Conservation (phyloP, 2,888 invertebrate genomes). For the Platycheirus rosarum region DNA sequence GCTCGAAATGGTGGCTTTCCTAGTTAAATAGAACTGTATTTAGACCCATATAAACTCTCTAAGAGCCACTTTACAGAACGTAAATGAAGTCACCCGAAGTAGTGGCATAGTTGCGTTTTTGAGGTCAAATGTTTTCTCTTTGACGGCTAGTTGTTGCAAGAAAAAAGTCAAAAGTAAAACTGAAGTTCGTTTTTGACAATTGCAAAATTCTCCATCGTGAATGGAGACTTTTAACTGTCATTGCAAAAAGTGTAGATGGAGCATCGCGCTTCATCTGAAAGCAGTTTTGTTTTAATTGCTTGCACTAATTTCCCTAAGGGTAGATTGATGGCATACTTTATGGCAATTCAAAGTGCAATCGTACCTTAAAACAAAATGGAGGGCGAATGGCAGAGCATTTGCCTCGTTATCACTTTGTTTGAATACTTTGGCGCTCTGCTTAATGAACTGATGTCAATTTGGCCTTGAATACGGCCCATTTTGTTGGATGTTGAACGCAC, state of each 20-base stretch:
- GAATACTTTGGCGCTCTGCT: constrained; percentile 2
- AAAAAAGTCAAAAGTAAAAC: not conserved
- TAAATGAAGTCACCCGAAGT: constrained; percentile 60
- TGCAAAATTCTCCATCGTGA: constrained; percentile 49
- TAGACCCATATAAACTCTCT: constrained; percentile 46
- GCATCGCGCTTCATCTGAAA: constrained; percentile 27
- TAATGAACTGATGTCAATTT: constrained; percentile 23
- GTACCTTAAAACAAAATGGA: constrained; percentile 1
- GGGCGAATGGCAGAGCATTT: constrained; percentile 10
- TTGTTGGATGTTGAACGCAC: constrained; percentile 9
- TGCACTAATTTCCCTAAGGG: constrained; percentile 34
- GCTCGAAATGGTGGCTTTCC: constrained; percentile 5
- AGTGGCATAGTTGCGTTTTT: constrained; percentile 5
- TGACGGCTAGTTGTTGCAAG: constrained; percentile 32
- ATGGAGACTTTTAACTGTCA: constrained; percentile 11
- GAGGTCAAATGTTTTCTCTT: constrained; percentile 14
- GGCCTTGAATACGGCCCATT: constrained; percentile 34
- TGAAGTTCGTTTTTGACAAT: constrained; percentile 37
- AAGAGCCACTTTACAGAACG: constrained; percentile 54
- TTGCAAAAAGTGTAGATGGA: constrained; percentile 12
- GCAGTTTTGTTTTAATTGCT: constrained; percentile 49
- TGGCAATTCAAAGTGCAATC: constrained; percentile 60
- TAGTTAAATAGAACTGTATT: constrained; percentile 12
- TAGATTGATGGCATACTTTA: constrained; percentile 34
- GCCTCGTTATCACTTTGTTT: constrained; percentile 45